These are phyloP conservation scores for Bombus consobrinus DNA, from an alignment of 1,140 invertebrate species.

Conservation along the genomic window DNA sequence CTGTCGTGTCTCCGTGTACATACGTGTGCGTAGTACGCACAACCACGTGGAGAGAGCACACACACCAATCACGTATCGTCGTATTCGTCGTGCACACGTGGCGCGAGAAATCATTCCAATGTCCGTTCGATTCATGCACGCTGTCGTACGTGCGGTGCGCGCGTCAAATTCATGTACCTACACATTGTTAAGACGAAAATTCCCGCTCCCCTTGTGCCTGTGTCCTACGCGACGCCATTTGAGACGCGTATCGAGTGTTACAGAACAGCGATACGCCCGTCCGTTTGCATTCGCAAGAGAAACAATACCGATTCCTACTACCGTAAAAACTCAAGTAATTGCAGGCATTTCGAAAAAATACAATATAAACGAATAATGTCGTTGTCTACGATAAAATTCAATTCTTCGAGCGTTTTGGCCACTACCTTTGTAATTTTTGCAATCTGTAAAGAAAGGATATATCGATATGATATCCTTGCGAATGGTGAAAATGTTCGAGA, in stretches of 20 bases:
- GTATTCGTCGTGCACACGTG: constrained; percentile 23
- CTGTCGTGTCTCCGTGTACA: neutral
- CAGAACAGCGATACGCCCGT: neutral
- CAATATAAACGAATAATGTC: neutral
- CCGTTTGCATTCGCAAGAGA: neutral
- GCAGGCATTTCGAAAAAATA: neutral
- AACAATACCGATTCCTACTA: neutral
- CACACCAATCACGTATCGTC: constrained; percentile 3
- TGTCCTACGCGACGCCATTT: constrained; percentile 41
- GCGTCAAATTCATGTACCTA: constrained; percentile 38
- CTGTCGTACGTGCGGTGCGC: neutral
- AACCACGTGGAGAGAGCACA: constrained; percentile 24
- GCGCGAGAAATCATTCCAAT: constrained; percentile 44
- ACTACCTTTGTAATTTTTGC: too few species aligned
- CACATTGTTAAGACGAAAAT: constrained; percentile 43
- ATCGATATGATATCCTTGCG: neutral
- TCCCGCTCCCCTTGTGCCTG: constrained; percentile 23
- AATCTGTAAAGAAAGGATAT: neutral
- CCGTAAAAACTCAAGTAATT: neutral
- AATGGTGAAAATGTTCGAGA: neutral
- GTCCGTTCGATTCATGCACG: constrained; percentile 56
- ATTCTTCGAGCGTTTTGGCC: accelerated
- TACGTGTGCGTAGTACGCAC: neutral
- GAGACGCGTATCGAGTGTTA: constrained; percentile 31
- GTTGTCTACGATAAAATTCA: neutral